These are phyloP conservation scores for Scylla paramamosain DNA, from an alignment of 1,140 invertebrate species.

Conservation along the genomic window DNA sequence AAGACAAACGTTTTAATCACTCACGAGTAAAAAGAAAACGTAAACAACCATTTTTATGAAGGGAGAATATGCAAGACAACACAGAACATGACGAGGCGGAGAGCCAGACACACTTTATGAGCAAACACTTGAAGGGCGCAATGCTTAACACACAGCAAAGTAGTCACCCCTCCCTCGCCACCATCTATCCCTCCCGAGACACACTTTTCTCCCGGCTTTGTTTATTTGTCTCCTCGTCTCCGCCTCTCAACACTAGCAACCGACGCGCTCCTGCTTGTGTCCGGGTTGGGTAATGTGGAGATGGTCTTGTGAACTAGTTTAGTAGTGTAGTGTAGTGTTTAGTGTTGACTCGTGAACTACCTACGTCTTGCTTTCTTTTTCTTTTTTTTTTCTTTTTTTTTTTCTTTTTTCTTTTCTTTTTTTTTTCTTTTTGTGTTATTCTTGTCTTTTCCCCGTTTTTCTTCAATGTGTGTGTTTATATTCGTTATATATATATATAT, in stretches of 20 bases:
- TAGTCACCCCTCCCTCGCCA: background rate
- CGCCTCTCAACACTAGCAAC: background rate
- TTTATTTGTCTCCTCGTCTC: slow-evolving; percentile 22
- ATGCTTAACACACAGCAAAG: background rate
- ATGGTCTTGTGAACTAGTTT: background rate
- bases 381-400: background rate
- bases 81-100: slow-evolving; percentile 5
- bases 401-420: background rate
- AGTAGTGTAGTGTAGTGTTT: too few species aligned
- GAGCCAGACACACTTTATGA: background rate
- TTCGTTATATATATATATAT: slow-evolving; percentile 45
- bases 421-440: background rate
- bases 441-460: background rate
- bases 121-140: background rate
- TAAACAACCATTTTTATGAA: background rate
- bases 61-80: background rate
- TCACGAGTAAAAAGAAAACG: background rate
- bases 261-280: background rate
- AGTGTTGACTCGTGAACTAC: slow-evolving; percentile 42
- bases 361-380: background rate
- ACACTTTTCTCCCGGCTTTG: background rate
- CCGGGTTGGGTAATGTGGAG: background rate
- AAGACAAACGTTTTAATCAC: slow-evolving; percentile 1
- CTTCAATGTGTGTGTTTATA: slow-evolving; percentile 24
- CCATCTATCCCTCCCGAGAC: background rate